phyloP scores from a whole-genome alignment of 2,888 invertebrate species.

The Eupithecia abbreviata region DNA sequence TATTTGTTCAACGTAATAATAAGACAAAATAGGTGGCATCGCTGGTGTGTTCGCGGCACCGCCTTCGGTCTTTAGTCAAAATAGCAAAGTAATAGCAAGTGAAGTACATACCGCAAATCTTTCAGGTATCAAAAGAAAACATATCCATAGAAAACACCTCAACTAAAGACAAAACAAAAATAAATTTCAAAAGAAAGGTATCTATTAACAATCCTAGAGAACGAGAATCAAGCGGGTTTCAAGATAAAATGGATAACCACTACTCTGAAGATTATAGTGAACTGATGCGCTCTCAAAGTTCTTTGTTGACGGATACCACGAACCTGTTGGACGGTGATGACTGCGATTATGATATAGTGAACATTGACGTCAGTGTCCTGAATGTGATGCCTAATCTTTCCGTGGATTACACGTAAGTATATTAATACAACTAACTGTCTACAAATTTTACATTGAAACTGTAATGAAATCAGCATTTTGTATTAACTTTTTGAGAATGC shows the following conservation, averaged over 20 bases:
- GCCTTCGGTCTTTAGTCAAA: no score
- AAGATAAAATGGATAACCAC: not conserved
- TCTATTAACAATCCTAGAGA: constrained; percentile 15
- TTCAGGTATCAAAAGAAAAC: constrained; percentile 42
- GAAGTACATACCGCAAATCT: not conserved
- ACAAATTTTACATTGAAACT: not conserved
- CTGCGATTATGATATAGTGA: constrained; percentile 77
- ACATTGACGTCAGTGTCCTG: constrained; percentile 66
- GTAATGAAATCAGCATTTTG: not conserved
- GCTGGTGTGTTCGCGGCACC: no score
- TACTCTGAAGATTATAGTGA: constrained; percentile 57
- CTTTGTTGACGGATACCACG: constrained; percentile 22
- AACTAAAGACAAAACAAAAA: constrained; percentile 57
- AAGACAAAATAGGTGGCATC: no score
- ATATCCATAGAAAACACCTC: constrained; percentile 28
- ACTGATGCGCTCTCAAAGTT: not conserved
- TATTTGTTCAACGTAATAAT: no score
- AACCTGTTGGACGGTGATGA: constrained; percentile 67
- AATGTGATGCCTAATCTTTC: constrained; percentile 49
- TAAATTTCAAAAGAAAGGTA: constrained; percentile 54
- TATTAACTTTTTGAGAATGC: not conserved
- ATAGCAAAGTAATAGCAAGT: no score
- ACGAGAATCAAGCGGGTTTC: not conserved
- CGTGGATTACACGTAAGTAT: constrained; percentile 23
- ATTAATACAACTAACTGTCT: not conserved